These are phyloP conservation scores for Empis livida DNA, from an alignment of 2,888 invertebrate genomes.

Conservation along the genomic window DNA sequence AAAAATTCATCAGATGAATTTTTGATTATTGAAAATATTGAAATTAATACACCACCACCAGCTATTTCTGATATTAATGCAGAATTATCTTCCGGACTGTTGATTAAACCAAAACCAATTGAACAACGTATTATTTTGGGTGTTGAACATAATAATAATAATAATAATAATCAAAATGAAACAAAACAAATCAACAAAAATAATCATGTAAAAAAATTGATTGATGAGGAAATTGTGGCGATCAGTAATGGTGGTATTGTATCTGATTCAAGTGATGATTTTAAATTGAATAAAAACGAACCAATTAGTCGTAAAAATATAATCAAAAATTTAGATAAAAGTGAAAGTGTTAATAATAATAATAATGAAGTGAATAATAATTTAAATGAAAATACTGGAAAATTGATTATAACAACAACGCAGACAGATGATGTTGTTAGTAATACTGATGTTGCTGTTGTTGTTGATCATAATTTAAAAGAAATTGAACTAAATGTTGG, in stretches of 20 bases:
- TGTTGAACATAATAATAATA: constrained; percentile 22
- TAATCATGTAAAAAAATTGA: background rate
- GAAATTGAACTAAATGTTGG: no score
- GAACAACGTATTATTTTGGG: constrained; percentile 35
- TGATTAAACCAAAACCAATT: constrained; percentile 21
- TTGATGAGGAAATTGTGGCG: background rate
- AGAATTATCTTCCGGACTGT: no score
- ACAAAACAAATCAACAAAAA: background rate
- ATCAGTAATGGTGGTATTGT: background rate
- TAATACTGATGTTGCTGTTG: no score
- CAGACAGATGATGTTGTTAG: no score
- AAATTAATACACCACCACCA: background rate
- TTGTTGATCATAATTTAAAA: no score
- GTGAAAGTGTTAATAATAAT: no score
- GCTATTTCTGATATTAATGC: background rate
- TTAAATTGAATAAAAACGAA: background rate
- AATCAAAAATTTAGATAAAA: no score
- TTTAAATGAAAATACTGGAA: no score
- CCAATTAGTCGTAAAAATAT: no score
- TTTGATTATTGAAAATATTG: background rate
- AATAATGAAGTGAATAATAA: no score
- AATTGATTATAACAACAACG: no score
- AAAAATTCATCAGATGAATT: background rate
- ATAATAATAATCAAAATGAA: background rate
- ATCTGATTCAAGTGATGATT: background rate